Percentiles rank a stretch among this genome's conserved stretches.
Evolutionary conservation across 1,140 invertebrate genomes (phyloP).

Genomic region (Halesus radiatus): DNA sequence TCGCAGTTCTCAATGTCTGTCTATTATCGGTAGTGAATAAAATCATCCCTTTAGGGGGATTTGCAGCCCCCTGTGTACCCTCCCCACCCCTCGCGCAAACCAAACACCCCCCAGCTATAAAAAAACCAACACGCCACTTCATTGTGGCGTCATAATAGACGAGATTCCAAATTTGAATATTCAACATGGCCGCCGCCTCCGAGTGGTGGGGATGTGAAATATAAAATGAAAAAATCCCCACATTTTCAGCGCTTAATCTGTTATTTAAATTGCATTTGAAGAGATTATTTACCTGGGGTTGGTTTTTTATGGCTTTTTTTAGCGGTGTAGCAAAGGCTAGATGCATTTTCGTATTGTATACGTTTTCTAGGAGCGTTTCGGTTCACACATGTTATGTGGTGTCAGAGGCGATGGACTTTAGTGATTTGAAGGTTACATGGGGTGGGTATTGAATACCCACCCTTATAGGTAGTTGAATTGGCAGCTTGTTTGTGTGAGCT

Average conservation of each 20-base stretch:
- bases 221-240: neutral
- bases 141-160: constrained; percentile 51
- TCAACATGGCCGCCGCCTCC: constrained; percentile 48
- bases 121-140: constrained; percentile 42
- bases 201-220: constrained; percentile 10
- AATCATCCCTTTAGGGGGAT: constrained; percentile 19
- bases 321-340: neutral
- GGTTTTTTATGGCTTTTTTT: neutral
- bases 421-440: neutral
- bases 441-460: neutral
- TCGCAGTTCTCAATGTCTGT: neutral
- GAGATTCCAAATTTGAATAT: constrained; percentile 49
- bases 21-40: constrained; percentile 14
- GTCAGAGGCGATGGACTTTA: neutral
- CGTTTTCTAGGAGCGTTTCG: neutral
- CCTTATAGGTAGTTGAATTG: neutral
- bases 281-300: constrained; percentile 52
- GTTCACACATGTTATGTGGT: constrained; percentile 10
- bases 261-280: constrained; percentile 56
- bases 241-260: constrained; percentile 46
- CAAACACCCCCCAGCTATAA: constrained; percentile 22
- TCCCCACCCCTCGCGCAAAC: neutral
- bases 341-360: constrained; percentile 12
- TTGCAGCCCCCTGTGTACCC: neutral
- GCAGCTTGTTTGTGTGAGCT: neutral